Base-by-base conservation (phyloP, 2,797 vertebrate genomes). In the Parauchenoglanis punctatus region DNA sequence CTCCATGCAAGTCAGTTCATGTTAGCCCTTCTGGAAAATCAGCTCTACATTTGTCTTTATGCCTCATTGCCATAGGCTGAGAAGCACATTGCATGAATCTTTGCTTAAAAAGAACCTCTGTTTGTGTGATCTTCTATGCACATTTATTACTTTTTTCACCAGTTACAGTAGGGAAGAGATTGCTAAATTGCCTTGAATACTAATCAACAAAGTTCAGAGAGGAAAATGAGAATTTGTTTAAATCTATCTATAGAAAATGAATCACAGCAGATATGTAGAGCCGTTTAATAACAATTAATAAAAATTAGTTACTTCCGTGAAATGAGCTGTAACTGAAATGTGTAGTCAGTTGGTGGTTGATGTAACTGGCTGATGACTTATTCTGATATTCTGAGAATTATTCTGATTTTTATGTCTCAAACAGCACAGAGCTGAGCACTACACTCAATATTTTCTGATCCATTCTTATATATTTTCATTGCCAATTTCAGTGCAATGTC, bases 1-100 rank as follows among this genome's bases (percentile, higher is more conserved):
- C 91, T 31, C 83, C 87, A 88, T 88, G 90, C 84, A 89, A 88
- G 83, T 87, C 59, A 65, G 89, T 92, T 92, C 94, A 88, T 93
- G 91, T 93, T 88, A 89, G 84, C 89, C 89, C 85, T 94, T 95
- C 92, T 94, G 91, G 87, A 92, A 87, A 89, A 68, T 91, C 88
- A 93, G 91, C 52, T 91, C 92, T 90, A 88, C 90, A 93, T 94
- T 95, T 93, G 93, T 93, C 90, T 88, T 92, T 92, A 94, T 90
- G 90, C 91, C 90, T 93, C 89, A 40, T 88, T 90, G 93, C 95
- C 92, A 91, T 65, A 87, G 94, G 95, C 88, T 70, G 46, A 85
- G 84, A 87, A 90, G 87, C 83, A 85, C 81, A 87, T 80, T 73
- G 73, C 88, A 87, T 81, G 84, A 83, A 86, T 73, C 54, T n/a